phyloP scores from a whole-genome alignment of 2,888 invertebrate species.

The Dryobota labecula region DNA sequence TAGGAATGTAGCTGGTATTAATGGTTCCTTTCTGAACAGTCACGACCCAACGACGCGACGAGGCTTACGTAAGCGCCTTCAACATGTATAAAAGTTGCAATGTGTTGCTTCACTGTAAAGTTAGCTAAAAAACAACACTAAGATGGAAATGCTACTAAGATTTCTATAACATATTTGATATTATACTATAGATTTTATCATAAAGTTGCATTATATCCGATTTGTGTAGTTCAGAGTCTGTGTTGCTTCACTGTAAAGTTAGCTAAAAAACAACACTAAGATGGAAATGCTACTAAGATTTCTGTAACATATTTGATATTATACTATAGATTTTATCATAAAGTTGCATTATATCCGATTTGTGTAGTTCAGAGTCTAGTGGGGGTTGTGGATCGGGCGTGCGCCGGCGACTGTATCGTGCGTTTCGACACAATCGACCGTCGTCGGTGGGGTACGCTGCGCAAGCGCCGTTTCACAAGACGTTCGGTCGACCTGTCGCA shows the following conservation, averaged over 20 bases:
- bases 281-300: constrained; percentile 30
- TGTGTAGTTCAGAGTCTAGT: constrained; percentile 48
- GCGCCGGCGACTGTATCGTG: constrained; percentile 82
- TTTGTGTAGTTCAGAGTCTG: constrained; percentile 41
- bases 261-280: constrained; percentile 5
- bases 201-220: constrained; percentile 40
- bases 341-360: constrained; percentile 41
- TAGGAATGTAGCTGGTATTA: constrained; percentile 22
- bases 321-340: too few relatives aligned
- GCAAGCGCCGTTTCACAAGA: constrained; percentile 90
- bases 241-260: constrained; percentile 55
- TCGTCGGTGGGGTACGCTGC: constrained; percentile 85
- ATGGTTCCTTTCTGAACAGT: constrained; percentile 67
- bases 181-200: constrained; percentile 36
- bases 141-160: constrained; percentile 20
- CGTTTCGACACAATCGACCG: constrained; percentile 86
- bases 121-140: constrained; percentile 17
- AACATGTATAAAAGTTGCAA: constrained; percentile 53
- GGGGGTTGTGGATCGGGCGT: constrained; percentile 80
- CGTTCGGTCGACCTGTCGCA: constrained; percentile 89
- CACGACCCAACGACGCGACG: constrained; percentile 66
- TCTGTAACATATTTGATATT: constrained; percentile 18
- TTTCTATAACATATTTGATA: constrained; percentile 25
- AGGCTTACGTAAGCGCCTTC: constrained; percentile 72
- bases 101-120: constrained; percentile 54